Base-by-base conservation (phyloP, 2,113 vertebrate species). In the Clupea harengus region DNA sequence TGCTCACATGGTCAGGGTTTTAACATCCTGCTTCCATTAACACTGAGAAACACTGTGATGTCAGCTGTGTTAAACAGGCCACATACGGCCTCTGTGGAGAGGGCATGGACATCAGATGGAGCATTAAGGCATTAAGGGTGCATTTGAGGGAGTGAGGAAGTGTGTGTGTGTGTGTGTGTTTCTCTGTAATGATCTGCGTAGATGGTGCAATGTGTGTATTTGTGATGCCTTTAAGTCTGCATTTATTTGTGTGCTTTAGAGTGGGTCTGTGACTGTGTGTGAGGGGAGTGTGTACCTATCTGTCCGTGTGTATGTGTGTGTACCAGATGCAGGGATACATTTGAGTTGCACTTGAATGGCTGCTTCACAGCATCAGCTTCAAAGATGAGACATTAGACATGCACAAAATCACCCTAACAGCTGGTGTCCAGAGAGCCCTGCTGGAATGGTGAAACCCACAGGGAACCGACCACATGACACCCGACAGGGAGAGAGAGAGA, bases 341-440 rank as follows among this genome's bases (percentile, higher is more conserved):
- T 28, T 67, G 60, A 4, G n/a, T 25, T n/a, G 22, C 60, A 11
- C 6, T 67, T 67, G 8, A 67, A 25, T 67, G 60, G 25, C 22
- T 67, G 11, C 60, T 25, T 28, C 25, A 2, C 8, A 49, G 9
- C 54, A 60, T 60, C 20, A 60, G 28, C 64, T 28, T 32, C 3
- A 13, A 64, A 64, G 67, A 78, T 78, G 72, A 78, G 25, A 32
- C 64, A 72, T 72, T 72, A 72, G 64, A 28, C 72, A 78, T 78
- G 72, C 72, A 78, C 72, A 78, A 15, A 13, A 32, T 78, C 25
- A 32, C 72, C 72, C 72, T 32, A 78, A 39, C 72, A 78, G 72
- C 72, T 78, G 72, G 72, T 78, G 72, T 5, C 72, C 32, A 2
- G 6, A 20, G 20, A 60, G 54, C 20, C 5, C 54, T 22, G 54